These are phyloP conservation scores for Embidobia sp. DNA, from an alignment of 2,888 invertebrate genomes.

Conservation along the genomic window DNA sequence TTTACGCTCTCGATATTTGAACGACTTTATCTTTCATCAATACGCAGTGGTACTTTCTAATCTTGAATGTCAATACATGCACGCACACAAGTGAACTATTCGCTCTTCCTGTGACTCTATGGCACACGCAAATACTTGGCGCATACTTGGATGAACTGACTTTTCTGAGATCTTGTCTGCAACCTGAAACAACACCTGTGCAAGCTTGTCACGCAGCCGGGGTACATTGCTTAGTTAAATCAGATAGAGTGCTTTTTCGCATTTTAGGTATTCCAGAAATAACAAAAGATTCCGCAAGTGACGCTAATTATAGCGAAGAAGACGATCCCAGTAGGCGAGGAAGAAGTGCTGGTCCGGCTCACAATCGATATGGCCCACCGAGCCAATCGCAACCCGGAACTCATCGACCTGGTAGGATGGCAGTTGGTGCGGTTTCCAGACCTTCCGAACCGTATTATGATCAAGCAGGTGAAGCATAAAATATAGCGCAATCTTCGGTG, in stretches of 20 bases:
- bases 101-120: constrained; percentile 59
- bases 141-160: constrained; percentile 58
- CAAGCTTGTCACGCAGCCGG: constrained; percentile 49
- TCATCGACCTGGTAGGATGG: constrained; percentile 72
- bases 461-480: constrained; percentile 72
- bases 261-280: constrained; percentile 85
- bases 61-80: constrained; percentile 54
- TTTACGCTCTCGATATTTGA: not conserved
- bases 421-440: constrained; percentile 67
- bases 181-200: constrained; percentile 42
- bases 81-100: constrained; percentile 65
- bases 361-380: constrained; percentile 74
- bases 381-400: constrained; percentile 73
- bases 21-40: not conserved
- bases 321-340: constrained; percentile 83
- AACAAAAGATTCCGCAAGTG: constrained; percentile 89
- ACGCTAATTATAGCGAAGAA: constrained; percentile 87
- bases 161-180: constrained; percentile 56
- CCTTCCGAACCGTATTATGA: constrained; percentile 76
- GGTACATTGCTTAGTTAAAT: constrained; percentile 49
- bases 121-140: constrained; percentile 55
- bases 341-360: constrained; percentile 71
- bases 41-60: constrained; percentile 10
- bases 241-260: constrained; percentile 56
- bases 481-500: constrained; percentile 67